Evolutionary conservation across 2,888 invertebrate genomes (phyloP), one percentile per base, ranked within the genome.

Genomic region (Troglohyphantes excavatus): DNA sequence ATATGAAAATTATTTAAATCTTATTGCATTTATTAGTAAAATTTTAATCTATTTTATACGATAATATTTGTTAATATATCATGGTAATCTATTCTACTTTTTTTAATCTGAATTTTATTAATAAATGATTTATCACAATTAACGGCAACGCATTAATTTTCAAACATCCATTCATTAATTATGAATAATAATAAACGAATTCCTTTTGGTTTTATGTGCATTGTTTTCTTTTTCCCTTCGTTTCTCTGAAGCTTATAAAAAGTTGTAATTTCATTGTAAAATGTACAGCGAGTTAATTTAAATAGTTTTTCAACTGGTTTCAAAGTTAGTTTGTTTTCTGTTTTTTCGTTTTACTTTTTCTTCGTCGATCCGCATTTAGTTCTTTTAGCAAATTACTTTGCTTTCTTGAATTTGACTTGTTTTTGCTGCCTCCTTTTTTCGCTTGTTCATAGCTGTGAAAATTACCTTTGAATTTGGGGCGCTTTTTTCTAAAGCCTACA

Each of bases 391-490:
- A 79, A 68, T 46, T 46, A 67, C 46, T 79, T 75, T 75, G 59
- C 75, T 76, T 63, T 67, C 43, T 79, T 79, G 19, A 21, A 29
- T 79, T 46, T 79, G 46, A 79, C 68, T 67, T 79, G 53, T 46
- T 68, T 79, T 68, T 46, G 11, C 46, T 78, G 63, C n/a, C 19
- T 29, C 13, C 7, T 27, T 79, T 79, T 79, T 53, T 9, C 27
- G 26, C 43, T 67, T 79, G 79, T 79, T 79, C 79, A 68, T 68
- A 46, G 68, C 67, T 79, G 79, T 79, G 65, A 79, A 79, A 79
- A 79, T 79, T 79, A 79, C 79, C 79, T 79, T 67, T 79, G 67
- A 67, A 68, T 67, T 79, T 46, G 46, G 21, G 29, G 46, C 27
- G 59, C 17, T 63, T 43, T 65, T 78, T 78, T 79, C 67, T 21